Conservation (phyloP, 2,113 vertebrate genomes). For the Pseudorectes ferrugineus region DNA sequence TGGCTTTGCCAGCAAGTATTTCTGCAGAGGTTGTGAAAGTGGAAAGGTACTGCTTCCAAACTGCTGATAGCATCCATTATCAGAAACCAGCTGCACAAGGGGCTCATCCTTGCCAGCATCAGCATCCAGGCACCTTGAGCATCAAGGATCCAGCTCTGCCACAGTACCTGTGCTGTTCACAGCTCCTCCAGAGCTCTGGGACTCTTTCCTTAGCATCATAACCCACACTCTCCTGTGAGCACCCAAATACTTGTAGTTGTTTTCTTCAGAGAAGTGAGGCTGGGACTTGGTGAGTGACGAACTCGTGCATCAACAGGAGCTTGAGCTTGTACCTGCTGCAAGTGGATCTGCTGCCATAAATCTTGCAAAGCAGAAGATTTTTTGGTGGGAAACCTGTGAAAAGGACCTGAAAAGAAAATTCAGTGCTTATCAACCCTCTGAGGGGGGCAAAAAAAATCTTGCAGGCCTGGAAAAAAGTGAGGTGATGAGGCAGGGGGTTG, state of each 20-base stretch:
- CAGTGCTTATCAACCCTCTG: not conserved
- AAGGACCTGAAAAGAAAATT: not conserved
- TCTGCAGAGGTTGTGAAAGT: not conserved
- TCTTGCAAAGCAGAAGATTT: not conserved
- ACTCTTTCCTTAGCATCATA: not conserved
- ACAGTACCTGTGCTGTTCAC: not conserved
- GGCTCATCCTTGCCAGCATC: fast-evolving
- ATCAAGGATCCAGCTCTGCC: not conserved
- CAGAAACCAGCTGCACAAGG: not conserved
- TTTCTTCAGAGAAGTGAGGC: not conserved
- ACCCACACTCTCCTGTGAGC: not conserved
- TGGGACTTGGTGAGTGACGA: not conserved
- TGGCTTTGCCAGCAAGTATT: not conserved
- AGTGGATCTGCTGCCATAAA: not conserved
- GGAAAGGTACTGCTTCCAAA: not conserved
- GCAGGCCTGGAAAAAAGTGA: not conserved
- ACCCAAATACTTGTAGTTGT: not conserved
- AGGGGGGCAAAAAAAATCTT: not conserved
- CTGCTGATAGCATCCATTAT: not conserved
- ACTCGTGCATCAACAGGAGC: not conserved
- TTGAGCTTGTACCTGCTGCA: not conserved
- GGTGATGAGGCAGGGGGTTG: not conserved
- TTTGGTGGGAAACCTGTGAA: not conserved
- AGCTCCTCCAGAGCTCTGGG: not conserved
- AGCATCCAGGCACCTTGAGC: not conserved